Percentiles rank a stretch among this genome's conserved stretches.
Evolutionary conservation across 2,888 invertebrate species (phyloP).

Genomic region (Erebia aethiops): DNA sequence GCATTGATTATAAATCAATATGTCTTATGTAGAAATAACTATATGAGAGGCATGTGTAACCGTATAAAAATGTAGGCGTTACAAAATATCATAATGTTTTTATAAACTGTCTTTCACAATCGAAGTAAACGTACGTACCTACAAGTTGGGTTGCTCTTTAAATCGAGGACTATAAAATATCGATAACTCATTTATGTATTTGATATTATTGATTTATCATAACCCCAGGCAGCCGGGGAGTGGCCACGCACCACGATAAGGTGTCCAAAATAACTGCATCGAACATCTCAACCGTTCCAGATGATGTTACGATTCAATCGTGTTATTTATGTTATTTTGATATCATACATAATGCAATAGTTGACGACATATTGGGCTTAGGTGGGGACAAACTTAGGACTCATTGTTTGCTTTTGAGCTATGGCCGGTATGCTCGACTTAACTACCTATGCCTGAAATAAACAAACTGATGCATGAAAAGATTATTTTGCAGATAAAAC

Average conservation of each 20-base stretch:
- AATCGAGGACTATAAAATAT: constrained; percentile 47
- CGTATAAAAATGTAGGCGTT: constrained; percentile 27
- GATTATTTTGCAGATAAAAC: no score
- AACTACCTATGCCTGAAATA: no score
- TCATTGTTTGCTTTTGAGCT: neutral
- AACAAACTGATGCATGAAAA: no score
- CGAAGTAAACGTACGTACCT: constrained; percentile 5
- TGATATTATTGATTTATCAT: constrained; percentile 74
- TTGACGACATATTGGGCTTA: neutral
- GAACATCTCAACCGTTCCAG: constrained; percentile 66
- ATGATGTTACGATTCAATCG: constrained; percentile 59
- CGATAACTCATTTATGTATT: constrained; percentile 61
- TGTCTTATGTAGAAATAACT: constrained; percentile 31
- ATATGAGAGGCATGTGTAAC: constrained; percentile 23
- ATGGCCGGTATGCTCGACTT: neutral
- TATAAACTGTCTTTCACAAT: constrained; percentile 33
- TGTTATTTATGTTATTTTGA: constrained; percentile 33
- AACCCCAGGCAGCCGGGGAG: constrained; percentile 62
- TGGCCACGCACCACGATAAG: constrained; percentile 67
- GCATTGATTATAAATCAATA: constrained; percentile 15
- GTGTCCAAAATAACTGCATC: constrained; percentile 76
- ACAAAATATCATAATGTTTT: constrained; percentile 27
- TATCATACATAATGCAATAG: constrained; percentile 14
- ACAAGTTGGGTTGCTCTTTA: constrained; percentile 30
- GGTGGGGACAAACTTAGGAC: no score